A percentile compares a stretch with the other conserved stretches of the same genome.
Evolutionary conservation across 2,113 vertebrate species (phyloP).

Genomic region (Nycticryphes semicollaris): DNA sequence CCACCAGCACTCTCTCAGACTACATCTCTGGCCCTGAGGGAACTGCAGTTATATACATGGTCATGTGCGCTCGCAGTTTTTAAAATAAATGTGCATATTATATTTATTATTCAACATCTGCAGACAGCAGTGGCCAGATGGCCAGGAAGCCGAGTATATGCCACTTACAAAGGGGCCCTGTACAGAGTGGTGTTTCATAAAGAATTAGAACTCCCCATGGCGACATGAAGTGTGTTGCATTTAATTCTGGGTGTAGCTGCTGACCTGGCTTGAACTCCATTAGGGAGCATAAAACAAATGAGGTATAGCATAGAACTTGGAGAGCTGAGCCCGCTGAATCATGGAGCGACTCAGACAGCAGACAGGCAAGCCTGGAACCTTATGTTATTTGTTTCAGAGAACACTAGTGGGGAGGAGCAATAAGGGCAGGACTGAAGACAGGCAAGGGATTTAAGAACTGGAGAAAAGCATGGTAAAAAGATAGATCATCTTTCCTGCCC

Average conservation of each 20-base stretch:
- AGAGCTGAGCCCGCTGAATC: neutral
- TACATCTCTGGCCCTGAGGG: neutral
- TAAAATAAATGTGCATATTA: neutral
- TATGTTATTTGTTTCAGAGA: neutral
- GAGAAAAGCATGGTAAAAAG: neutral
- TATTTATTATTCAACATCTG: slow-evolving; percentile 1
- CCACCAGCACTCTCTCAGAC: neutral
- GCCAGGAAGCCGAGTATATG: neutral
- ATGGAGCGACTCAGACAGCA: neutral
- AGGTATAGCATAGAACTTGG: neutral
- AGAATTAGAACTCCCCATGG: neutral
- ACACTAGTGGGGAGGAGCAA: too few species aligned
- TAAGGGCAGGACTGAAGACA: neutral
- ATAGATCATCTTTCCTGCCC: neutral
- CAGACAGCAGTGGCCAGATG: slow-evolving; percentile 37
- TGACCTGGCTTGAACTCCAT: slow-evolving; percentile 41
- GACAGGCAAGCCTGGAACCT: neutral
- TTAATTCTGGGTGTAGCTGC: slow-evolving; percentile 33
- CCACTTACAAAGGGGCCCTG: neutral
- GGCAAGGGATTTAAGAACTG: neutral
- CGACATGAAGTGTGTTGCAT: neutral
- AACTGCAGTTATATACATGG: neutral
- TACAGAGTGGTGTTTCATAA: neutral
- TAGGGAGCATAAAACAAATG: slow-evolving; percentile 22
- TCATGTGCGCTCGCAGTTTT: neutral